These are phyloP conservation scores for Encarsia formosa DNA, from an alignment of 2,888 invertebrate species.

Conservation along the genomic window DNA sequence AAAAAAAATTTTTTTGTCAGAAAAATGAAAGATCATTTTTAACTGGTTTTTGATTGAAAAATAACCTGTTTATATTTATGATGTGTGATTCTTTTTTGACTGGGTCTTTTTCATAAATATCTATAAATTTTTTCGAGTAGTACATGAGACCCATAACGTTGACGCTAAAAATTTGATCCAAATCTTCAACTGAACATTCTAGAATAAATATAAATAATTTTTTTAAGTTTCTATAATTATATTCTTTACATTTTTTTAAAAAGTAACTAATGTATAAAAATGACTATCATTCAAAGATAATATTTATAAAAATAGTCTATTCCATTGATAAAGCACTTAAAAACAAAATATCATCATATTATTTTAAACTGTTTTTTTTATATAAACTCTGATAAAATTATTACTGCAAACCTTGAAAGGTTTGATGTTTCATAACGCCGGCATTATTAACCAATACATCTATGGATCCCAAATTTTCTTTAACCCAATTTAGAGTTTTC, in stretches of 20 bases:
- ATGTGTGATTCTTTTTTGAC: conserved; percentile 30
- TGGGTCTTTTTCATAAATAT: conserved; percentile 29
- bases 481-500: conserved; percentile 55
- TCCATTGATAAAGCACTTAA: no score
- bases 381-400: no score
- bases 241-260: not conserved
- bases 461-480: conserved; percentile 54
- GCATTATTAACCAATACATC: conserved; percentile 62
- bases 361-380: no score
- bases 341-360: no score
- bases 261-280: no score
- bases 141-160: conserved; percentile 33
- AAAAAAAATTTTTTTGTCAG: not conserved
- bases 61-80: conserved; percentile 30
- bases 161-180: conserved; percentile 27
- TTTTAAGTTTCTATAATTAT: not conserved
- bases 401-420: conserved; percentile 7
- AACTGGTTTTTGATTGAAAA: no score
- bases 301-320: no score
- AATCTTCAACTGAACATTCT: conserved; percentile 1
- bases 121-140: conserved; percentile 30
- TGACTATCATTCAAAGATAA: no score
- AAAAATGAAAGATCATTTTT: not conserved
- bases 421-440: conserved; percentile 43
- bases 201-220: not conserved